Evolutionary conservation across 1,140 invertebrate genomes (phyloP).

Genomic region (Cotesia chilonis): DNA sequence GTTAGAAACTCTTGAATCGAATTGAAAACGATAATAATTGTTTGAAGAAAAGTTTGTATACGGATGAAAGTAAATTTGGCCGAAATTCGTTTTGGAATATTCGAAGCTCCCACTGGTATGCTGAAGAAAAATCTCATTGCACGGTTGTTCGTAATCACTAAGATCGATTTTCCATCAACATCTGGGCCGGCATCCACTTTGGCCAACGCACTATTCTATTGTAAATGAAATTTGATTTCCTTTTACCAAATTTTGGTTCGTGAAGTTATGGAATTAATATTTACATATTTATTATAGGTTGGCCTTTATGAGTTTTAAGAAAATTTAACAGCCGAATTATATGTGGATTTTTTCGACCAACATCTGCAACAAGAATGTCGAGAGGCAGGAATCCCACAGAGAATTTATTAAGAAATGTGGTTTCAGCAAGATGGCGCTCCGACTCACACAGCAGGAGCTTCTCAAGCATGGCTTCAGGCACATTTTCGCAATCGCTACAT

Average conservation of each 20-base stretch:
- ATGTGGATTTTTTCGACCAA: slow-evolving; percentile 11
- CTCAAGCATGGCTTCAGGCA: background rate
- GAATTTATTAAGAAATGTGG: slow-evolving; percentile 35
- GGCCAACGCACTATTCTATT: background rate
- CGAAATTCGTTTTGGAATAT: slow-evolving; percentile 53
- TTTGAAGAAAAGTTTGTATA: slow-evolving; percentile 51
- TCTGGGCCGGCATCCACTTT: slow-evolving; percentile 51
- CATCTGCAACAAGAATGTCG: slow-evolving; percentile 46
- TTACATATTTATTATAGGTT: background rate
- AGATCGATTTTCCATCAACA: slow-evolving; percentile 52
- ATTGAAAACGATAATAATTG: slow-evolving; percentile 43
- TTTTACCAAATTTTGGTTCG: too few species aligned
- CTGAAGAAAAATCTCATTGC: slow-evolving; percentile 54
- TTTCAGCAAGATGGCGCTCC: slow-evolving; percentile 44
- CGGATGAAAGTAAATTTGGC: slow-evolving; percentile 53
- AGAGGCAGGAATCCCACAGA: slow-evolving; percentile 28
- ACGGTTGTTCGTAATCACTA: slow-evolving; percentile 50
- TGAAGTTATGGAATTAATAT: background rate
- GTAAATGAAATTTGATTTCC: slow-evolving; percentile 19
- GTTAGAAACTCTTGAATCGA: slow-evolving; percentile 13
- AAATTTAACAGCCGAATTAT: background rate
- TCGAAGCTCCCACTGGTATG: slow-evolving; percentile 58
- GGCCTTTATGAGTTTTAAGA: slow-evolving; percentile 8
- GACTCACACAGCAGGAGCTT: slow-evolving; percentile 12
- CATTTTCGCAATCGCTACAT: slow-evolving; percentile 20